phyloP scores from a whole-genome alignment of 2,113 vertebrate genomes.

The Campylomormyrus tamandua region DNA sequence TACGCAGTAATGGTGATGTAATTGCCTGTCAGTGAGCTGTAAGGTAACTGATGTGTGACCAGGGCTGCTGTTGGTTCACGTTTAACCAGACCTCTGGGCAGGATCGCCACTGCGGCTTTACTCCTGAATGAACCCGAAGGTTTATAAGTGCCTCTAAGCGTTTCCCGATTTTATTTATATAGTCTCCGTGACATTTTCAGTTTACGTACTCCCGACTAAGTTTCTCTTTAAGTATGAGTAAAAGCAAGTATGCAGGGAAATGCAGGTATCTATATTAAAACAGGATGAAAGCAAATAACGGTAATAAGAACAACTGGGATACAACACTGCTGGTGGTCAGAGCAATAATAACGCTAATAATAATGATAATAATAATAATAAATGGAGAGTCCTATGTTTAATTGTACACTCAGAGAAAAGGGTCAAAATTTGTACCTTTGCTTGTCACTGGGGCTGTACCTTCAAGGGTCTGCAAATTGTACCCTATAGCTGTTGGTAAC shows the following conservation, averaged over 20 bases:
- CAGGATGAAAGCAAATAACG: neutral
- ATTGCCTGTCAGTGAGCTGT: slow-evolving; percentile 37
- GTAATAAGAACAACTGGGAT: neutral
- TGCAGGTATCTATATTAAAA: neutral
- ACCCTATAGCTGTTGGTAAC: too few species aligned
- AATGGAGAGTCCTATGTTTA: neutral
- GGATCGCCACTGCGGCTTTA: slow-evolving; percentile 10
- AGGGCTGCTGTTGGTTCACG: slow-evolving; percentile 43
- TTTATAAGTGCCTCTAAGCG: slow-evolving; percentile 30
- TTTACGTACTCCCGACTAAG: neutral
- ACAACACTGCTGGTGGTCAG: neutral
- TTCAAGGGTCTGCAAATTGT: too few species aligned
- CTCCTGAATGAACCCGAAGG: slow-evolving; percentile 4
- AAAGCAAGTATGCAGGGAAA: neutral
- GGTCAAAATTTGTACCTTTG: too few species aligned
- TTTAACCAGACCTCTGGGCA: slow-evolving; percentile 25
- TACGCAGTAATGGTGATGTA: slow-evolving; percentile 38
- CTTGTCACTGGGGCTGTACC: too few species aligned
- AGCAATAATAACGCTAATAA: neutral
- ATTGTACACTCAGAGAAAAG: neutral
- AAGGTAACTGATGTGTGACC: slow-evolving; percentile 19
- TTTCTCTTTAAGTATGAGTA: neutral
- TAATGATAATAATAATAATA: too few species aligned
- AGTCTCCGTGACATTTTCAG: neutral
- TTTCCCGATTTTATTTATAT: slow-evolving; percentile 33